These are phyloP conservation scores for Ischnura elegans DNA, from an alignment of 2,888 invertebrate species.

Conservation along the genomic window DNA sequence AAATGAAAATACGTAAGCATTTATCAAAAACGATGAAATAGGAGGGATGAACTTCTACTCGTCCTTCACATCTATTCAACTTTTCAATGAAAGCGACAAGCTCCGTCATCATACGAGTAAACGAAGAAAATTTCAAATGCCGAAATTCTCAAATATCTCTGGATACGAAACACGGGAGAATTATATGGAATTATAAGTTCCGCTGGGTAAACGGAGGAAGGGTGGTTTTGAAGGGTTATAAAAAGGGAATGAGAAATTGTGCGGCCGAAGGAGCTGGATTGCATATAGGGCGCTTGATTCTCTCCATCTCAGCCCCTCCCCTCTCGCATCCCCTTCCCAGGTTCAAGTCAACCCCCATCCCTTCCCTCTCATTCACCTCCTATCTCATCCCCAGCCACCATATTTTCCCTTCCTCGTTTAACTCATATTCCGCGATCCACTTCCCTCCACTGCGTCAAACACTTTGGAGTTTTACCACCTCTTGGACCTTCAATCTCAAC, in stretches of 20 bases:
- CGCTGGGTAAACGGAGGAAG: background rate
- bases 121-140: no score
- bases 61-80: no score
- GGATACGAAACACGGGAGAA: no score
- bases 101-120: no score
- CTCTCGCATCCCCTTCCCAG: background rate
- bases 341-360: background rate
- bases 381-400: background rate
- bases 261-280: background rate
- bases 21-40: no score
- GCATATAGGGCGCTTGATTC: background rate
- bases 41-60: no score
- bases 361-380: background rate
- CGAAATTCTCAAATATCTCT: no score
- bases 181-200: no score
- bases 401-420: background rate
- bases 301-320: background rate
- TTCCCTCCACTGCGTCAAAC: no score
- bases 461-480: background rate
- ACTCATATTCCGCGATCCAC: no score
- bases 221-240: background rate
- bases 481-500: constrained; percentile 31
- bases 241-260: constrained; percentile 9
- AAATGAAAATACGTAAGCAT: no score
- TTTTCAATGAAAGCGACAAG: no score